Conservation (phyloP, 1,140 invertebrate genomes). For the Leptinotarsa defecta region DNA sequence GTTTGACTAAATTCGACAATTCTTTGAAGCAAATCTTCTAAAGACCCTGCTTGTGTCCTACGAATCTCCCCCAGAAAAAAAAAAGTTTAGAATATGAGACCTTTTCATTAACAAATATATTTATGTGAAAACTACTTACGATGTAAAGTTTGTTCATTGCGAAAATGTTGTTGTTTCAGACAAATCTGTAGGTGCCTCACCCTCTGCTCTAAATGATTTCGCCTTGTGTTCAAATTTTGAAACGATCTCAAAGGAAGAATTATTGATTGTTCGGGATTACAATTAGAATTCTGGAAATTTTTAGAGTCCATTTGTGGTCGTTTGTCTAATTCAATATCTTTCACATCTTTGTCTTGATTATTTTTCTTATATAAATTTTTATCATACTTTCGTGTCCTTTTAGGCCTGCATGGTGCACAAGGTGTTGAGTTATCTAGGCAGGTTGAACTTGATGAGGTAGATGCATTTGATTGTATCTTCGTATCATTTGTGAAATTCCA, state of each 20-base stretch:
- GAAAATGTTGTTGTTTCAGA: constrained; percentile 67
- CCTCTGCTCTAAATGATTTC: constrained; percentile 63
- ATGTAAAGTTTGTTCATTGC: constrained; percentile 67
- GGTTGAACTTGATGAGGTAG: constrained; percentile 40
- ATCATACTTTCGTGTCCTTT: constrained; percentile 51
- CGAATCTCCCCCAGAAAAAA: too few species aligned
- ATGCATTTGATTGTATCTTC: constrained; percentile 14
- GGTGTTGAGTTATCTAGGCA: constrained; percentile 43
- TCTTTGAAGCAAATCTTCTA: too few species aligned
- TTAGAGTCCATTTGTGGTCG: constrained; percentile 23
- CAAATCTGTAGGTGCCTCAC: constrained; percentile 66
- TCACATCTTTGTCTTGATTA: constrained; percentile 32
- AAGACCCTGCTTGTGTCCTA: too few species aligned
- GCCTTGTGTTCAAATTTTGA: constrained; percentile 58
- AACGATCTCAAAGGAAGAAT: constrained; percentile 52
- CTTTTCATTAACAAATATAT: too few species aligned
- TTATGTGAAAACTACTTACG: constrained; percentile 59
- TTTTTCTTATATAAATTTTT: constrained; percentile 47
- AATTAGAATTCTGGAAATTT: constrained; percentile 20
- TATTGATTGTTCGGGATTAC: constrained; percentile 40
- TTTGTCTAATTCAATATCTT: constrained; percentile 28
- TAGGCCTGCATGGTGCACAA: constrained; percentile 44
- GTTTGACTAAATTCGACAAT: too few species aligned
- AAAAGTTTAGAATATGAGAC: too few species aligned
- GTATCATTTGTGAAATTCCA: constrained; percentile 32